phyloP scores from a whole-genome alignment of 2,888 invertebrate genomes.

The Anticlea derivata region DNA sequence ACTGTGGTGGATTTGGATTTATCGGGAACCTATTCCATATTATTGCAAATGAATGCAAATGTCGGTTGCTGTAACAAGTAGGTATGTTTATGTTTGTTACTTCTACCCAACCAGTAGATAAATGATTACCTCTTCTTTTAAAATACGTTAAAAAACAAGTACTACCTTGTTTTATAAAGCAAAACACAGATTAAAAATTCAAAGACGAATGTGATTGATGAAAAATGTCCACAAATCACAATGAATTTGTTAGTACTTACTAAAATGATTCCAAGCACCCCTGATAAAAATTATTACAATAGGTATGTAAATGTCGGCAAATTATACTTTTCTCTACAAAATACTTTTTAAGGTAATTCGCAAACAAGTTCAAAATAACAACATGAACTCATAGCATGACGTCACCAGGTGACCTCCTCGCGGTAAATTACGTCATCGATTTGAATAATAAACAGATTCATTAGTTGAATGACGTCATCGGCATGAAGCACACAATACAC shows the following conservation, averaged over 20 bases:
- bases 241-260: slow-evolving; percentile 13
- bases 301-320: background rate
- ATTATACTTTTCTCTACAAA: background rate
- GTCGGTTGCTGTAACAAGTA: no score
- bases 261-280: slow-evolving; percentile 5
- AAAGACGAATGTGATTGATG: background rate
- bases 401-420: slow-evolving; percentile 59
- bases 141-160: background rate
- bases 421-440: slow-evolving; percentile 69
- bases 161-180: slow-evolving; percentile 14
- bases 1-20: no score
- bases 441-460: slow-evolving; percentile 56
- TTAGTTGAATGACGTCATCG: slow-evolving; percentile 51
- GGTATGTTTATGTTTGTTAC: no score
- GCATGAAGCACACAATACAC: background rate
- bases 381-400: slow-evolving; percentile 50
- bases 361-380: slow-evolving; percentile 14
- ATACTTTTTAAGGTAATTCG: slow-evolving; percentile 11
- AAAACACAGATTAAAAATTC: slow-evolving; percentile 10
- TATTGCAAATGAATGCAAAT: no score
- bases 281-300: background rate
- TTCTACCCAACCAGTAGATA: no score
- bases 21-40: no score
- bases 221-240: slow-evolving; percentile 1
- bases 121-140: background rate